Conservation (phyloP, 1,140 invertebrate species). For the Hyles euphorbiae region DNA sequence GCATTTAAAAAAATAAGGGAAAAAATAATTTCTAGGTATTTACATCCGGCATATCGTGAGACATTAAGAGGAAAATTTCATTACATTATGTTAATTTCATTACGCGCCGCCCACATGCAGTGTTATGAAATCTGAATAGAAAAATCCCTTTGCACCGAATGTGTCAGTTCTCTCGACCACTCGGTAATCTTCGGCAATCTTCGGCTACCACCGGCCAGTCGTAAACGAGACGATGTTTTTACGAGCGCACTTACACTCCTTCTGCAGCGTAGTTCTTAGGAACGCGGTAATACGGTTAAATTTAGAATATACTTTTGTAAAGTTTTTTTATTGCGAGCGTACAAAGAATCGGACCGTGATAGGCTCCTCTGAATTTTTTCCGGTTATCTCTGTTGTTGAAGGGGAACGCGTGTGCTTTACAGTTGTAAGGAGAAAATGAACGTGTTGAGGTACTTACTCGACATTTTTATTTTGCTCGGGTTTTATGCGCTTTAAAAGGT, state of each 20-base stretch:
- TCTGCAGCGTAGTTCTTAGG: too few species aligned
- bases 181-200: conserved; percentile 43
- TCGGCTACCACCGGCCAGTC: conserved; percentile 44
- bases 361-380: conserved; percentile 58
- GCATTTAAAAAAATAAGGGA: neutral
- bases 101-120: neutral
- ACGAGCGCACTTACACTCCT: conserved; percentile 27
- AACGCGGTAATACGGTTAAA: conserved; percentile 8
- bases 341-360: conserved; percentile 52
- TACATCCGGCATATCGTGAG: neutral
- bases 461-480: too few species aligned
- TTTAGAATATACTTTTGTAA: conserved; percentile 12
- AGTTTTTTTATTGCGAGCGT: conserved; percentile 21
- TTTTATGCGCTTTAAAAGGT: too few species aligned
- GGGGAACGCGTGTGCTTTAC: conserved; percentile 46
- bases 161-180: conserved; percentile 1
- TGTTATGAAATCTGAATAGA: too few species aligned
- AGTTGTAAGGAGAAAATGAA: conserved; percentile 5
- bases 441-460: too few species aligned
- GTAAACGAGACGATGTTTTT: conserved; percentile 55
- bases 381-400: conserved; percentile 51
- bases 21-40: neutral
- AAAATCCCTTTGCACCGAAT: too few species aligned
- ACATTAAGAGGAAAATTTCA: conserved; percentile 5
- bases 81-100: conserved; percentile 5